phyloP scores from a whole-genome alignment of 2,797 vertebrate genomes.

The Acomys russatus region DNA sequence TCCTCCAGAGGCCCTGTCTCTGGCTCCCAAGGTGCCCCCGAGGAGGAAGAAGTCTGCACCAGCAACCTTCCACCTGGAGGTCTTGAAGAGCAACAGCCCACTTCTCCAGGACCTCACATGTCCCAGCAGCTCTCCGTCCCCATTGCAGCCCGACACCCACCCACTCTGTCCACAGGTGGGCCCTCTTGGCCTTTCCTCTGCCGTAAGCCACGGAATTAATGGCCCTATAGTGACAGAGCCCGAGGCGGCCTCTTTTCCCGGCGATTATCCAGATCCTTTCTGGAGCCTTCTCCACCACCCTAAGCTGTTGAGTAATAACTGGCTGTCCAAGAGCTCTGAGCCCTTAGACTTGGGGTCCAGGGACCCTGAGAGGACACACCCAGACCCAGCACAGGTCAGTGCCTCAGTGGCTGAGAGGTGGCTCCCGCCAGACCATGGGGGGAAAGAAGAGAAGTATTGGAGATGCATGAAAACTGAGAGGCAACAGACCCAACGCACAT shows the following conservation, averaged over 20 bases:
- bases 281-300: constrained; percentile 71
- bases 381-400: neutral
- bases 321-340: constrained; percentile 55
- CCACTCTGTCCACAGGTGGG: accelerated
- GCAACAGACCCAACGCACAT: neutral
- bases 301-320: constrained; percentile 3
- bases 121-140: neutral
- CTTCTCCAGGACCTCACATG: constrained; percentile 76
- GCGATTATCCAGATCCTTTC: constrained; percentile 49
- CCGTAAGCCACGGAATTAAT: neutral
- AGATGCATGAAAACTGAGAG: neutral
- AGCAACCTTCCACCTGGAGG: constrained; percentile 89
- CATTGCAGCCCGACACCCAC: accelerated
- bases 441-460: constrained; percentile 39
- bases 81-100: constrained; percentile 82
- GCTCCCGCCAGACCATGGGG: neutral
- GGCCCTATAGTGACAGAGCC: neutral
- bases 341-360: constrained; percentile 61
- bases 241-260: neutral
- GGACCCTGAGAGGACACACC: neutral
- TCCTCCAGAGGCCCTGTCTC: neutral
- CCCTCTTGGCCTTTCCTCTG: neutral
- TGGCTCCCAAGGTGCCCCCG: constrained; percentile 88
- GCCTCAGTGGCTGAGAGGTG: neutral
- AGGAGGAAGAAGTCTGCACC: constrained; percentile 91